Base-by-base conservation (phyloP, 2,888 invertebrate species). In the Liopterus haemorrhoidalis region DNA sequence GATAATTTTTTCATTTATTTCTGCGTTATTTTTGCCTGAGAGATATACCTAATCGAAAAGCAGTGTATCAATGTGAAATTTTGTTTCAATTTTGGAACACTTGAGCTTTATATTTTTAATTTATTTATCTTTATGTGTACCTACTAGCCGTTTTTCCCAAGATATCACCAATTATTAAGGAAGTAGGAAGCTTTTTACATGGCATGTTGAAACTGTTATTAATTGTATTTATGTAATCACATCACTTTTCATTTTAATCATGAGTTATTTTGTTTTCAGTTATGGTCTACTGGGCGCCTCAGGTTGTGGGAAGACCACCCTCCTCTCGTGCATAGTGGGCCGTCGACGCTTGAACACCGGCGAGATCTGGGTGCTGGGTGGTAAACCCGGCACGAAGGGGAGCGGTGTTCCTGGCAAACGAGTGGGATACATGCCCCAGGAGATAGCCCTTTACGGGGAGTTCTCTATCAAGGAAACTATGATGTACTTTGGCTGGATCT, bases 381-480 rank as follows among this genome's bases (percentile, higher is more conserved):
- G 89, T 15, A 83, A 81, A 58, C 95, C 94, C 0, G 94, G 92
- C 2, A 84, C 89, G 1, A 81, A 79, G 63, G 91, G 81, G n/a
- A 90, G 87, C 4, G 89, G 88, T 4, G 89, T 92, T 11, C 95
- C 95, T 1, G 95, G 95, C 6, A 87, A 87, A 62, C 78, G 89
- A 18, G 92, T 95, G n/a, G 95, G 95, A 38, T 95, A 94, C 71
- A 95, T 95, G 95, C 95, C 95, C 0, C 85, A 91, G 60, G 91
- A 92, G 70, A 90, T 89, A 46, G 91, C 91, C 0, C 73, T 92
- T 1, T 91, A 89, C 65, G 90, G 86, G 2, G 91, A 91, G 70
- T 93, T 95, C 70, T 86, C 92, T 22, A 93, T 95, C 60, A 82
- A 82, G 54, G 95, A 95, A 67, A 94, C 94, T 0, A 86, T 95